Conservation (phyloP, 2,797 vertebrate species). For the Muscicapa comitata region DNA sequence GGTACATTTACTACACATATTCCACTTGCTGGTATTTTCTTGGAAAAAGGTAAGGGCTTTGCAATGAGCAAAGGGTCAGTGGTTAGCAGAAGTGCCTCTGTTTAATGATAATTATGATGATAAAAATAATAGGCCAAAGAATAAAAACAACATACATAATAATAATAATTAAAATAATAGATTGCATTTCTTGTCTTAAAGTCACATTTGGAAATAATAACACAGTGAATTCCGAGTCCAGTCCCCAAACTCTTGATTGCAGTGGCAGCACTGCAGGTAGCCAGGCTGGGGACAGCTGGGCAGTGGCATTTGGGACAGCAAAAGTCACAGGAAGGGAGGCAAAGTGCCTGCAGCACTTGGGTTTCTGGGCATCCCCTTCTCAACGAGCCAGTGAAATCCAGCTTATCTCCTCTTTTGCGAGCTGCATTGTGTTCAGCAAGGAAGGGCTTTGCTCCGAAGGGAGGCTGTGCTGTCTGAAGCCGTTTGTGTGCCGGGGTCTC, state of each 20-base stretch:
- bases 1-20: not conserved
- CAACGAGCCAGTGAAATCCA: accelerated
- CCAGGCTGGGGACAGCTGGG: not conserved
- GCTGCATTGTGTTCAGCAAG: not conserved
- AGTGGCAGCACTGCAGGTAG: not conserved
- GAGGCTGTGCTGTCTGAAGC: not conserved
- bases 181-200: not conserved
- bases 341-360: not conserved
- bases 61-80: too few species aligned
- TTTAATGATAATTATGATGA: not conserved
- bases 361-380: not conserved
- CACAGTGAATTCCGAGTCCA: not conserved
- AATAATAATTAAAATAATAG: not conserved
- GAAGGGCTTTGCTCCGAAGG: not conserved
- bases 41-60: not conserved
- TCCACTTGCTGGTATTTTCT: not conserved
- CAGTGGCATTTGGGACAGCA: not conserved
- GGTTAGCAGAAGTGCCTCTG: not conserved
- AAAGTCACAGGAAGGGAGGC: not conserved
- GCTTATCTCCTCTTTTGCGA: not conserved
- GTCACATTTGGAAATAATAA: not conserved
- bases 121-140: not conserved
- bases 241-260: not conserved
- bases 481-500: not conserved
- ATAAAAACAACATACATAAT: not conserved